phyloP scores from a whole-genome alignment of 2,113 vertebrate species.

The Pyxicephalus adspersus region DNA sequence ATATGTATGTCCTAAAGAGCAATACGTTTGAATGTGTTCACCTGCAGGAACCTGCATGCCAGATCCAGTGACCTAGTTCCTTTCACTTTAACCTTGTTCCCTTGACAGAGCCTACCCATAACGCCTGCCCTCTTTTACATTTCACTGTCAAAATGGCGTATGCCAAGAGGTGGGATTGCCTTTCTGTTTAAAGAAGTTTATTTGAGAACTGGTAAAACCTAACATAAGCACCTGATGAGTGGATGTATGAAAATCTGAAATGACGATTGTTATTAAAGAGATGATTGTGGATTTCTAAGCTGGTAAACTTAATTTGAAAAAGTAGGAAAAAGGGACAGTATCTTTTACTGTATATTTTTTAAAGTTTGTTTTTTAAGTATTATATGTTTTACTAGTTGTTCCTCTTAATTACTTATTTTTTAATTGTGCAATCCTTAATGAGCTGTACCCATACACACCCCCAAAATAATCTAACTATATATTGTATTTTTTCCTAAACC shows the following conservation, averaged over 20 bases:
- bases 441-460: too few species aligned
- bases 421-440: too few species aligned
- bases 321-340: too few species aligned
- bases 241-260: constrained; percentile 7
- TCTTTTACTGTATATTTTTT: too few species aligned
- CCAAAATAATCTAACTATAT: too few species aligned
- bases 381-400: too few species aligned
- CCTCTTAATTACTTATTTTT: too few species aligned
- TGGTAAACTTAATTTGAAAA: too few species aligned
- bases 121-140: constrained; percentile 11
- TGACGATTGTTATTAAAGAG: background rate
- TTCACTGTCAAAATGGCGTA: background rate
- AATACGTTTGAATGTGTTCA: constrained; percentile 74
- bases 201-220: constrained; percentile 12
- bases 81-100: background rate
- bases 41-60: constrained; percentile 18
- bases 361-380: too few species aligned
- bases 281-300: too few species aligned
- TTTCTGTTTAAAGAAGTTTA: constrained; percentile 22
- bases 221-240: background rate
- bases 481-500: too few species aligned
- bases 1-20: constrained; percentile 84
- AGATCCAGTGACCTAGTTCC: constrained; percentile 6
- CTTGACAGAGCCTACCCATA: background rate
- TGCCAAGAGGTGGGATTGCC: constrained; percentile 42